These are phyloP conservation scores for Brienomyrus longianalis DNA, from an alignment of 2,113 vertebrate species.

Conservation along the genomic window DNA sequence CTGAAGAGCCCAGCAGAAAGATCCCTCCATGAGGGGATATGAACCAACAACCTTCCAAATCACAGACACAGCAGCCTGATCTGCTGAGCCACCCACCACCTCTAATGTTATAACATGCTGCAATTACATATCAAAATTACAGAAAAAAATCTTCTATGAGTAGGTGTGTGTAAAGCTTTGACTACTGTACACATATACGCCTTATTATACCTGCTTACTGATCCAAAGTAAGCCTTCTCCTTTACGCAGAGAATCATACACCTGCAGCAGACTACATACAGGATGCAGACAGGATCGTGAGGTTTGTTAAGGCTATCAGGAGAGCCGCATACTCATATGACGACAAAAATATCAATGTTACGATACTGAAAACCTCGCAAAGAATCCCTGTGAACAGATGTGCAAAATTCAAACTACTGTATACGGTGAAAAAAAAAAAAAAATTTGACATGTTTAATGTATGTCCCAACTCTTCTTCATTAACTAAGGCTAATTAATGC, in stretches of 20 bases:
- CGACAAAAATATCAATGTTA: background rate
- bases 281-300: background rate
- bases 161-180: background rate
- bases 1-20: background rate
- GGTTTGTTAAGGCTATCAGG: background rate
- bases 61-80: background rate
- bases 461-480: background rate
- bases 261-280: background rate
- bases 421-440: background rate
- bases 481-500: background rate
- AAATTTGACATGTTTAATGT: background rate
- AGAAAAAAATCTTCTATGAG: background rate
- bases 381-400: background rate
- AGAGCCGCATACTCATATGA: background rate
- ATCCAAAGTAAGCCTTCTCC: background rate
- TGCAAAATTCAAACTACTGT: background rate
- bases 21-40: background rate
- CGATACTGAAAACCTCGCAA: background rate
- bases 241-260: background rate
- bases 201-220: background rate
- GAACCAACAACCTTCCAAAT: background rate
- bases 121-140: background rate
- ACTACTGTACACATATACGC: background rate
- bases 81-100: background rate
- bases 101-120: background rate